Base-by-base conservation (phyloP, 1,140 invertebrate species). In the Listronotus bonariensis region DNA sequence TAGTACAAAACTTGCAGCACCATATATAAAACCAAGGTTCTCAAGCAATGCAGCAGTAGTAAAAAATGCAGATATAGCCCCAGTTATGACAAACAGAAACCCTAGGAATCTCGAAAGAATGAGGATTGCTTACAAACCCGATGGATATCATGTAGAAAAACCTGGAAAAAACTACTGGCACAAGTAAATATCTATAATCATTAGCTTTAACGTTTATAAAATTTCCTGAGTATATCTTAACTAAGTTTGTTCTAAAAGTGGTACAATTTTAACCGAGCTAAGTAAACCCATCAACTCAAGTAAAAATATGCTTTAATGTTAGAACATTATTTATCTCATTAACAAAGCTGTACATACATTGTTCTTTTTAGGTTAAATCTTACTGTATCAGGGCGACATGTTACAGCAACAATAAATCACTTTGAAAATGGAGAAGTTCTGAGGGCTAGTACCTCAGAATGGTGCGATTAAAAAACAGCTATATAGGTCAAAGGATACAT, bases 91-190 rank as follows among this genome's bases (percentile, higher is more conserved):
- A 31, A 96, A 96, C 74, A 86, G 91, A 72, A 97, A 97, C 80
- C 95, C 94, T 20, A 85, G 95, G 70, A 97, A 96, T 79, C 83
- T 97, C 57, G 95, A 97, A 78, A 83, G 86, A 57, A 77, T 96
- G 72, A 82, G 88, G 61, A 89, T 96, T 65, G 93, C 88, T 6
- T 86, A 87, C 26, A 96, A 93, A 81, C 92, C 92, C 1, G 79
- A 81, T 55, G 95, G 95, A 14, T 97, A 88, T 80, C 82, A 84
- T 65, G 83, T 96, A 18, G 92, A 97, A n/a, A 85, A 85, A 68
- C 84, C 84, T 0, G 86, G 85, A 43, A 78, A 77, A 67, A 80
- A 82, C 52, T 93, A 83, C 80, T 94, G 91, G 89, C 89, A 95
- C 75, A 93, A 89, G 92, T 93, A 85, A 79, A 74, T 75, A 42